These are phyloP conservation scores for Percopsis transmontana DNA, from an alignment of 2,113 vertebrate species.

Conservation along the genomic window DNA sequence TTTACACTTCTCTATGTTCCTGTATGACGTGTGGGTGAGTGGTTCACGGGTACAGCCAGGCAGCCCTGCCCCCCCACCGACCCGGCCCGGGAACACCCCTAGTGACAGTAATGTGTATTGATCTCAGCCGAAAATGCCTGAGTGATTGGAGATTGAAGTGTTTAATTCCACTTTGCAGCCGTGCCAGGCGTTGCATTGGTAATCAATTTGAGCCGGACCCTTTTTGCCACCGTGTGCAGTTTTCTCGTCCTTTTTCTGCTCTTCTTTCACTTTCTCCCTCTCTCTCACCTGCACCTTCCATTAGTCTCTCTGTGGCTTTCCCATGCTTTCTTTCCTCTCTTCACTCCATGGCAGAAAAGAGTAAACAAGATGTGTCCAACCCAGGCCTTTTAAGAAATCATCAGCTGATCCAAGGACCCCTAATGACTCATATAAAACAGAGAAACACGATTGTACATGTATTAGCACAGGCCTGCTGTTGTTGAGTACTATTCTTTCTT, in stretches of 20 bases:
- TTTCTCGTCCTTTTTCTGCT: slow-evolving; percentile 32
- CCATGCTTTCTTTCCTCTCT: not conserved
- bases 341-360: slow-evolving; percentile 7
- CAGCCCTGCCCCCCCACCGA: slow-evolving; percentile 15
- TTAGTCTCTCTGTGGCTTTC: not conserved
- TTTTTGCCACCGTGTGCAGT: slow-evolving; percentile 47
- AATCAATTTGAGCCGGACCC: slow-evolving; percentile 63
- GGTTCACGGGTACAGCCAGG: slow-evolving; percentile 9
- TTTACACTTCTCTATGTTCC: slow-evolving; percentile 2
- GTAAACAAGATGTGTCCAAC: no score
- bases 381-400: no score
- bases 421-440: no score
- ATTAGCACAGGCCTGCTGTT: not conserved
- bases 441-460: no score
- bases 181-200: slow-evolving; percentile 67
- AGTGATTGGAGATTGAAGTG: slow-evolving; percentile 69
- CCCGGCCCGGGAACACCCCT: slow-evolving; percentile 32
- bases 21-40: slow-evolving; percentile 15
- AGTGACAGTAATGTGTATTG: slow-evolving; percentile 71
- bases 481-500: not conserved
- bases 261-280: not conserved
- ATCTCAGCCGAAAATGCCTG: slow-evolving; percentile 63
- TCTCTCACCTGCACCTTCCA: not conserved
- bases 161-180: slow-evolving; percentile 67
- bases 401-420: no score